Percentiles rank a stretch among this genome's conserved stretches.
Evolutionary conservation across 92 coral and sea anemone genomes (phyloP).

Genomic region (Zoanthus gigantus): DNA sequence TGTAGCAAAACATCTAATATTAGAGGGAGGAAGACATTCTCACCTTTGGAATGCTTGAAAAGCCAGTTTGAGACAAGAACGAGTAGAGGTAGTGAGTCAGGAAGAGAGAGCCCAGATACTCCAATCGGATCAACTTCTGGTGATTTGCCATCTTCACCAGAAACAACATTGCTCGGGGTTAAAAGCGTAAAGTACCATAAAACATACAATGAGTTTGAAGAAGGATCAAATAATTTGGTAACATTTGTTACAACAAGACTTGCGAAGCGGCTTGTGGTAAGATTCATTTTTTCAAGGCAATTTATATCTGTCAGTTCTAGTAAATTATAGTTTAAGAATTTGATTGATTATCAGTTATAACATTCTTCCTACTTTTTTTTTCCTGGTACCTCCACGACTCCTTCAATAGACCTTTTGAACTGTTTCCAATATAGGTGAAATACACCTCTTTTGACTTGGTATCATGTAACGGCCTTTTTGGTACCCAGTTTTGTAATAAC

Average conservation of each 20-base stretch:
- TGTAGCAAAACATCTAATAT: not conserved
- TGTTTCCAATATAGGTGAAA: too few relatives aligned
- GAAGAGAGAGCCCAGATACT: constrained; percentile 6
- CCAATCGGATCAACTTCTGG: constrained; percentile 13
- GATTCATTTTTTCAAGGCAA: not conserved
- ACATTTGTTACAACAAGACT: constrained; percentile 88
- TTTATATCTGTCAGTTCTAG: not conserved
- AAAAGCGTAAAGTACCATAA: not conserved
- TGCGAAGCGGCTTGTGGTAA: constrained; percentile 74
- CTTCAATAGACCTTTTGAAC: too few relatives aligned
- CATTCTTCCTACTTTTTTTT: not conserved
- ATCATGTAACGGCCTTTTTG: too few relatives aligned
- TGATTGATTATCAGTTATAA: not conserved
- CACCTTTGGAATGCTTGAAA: constrained; percentile 36
- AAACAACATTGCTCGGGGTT: not conserved
- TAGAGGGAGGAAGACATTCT: constrained; percentile 27
- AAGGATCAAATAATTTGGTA: constrained; percentile 15
- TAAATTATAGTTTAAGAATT: not conserved
- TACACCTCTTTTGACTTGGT: too few relatives aligned
- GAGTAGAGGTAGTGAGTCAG: constrained; percentile 11
- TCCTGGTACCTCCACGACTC: too few relatives aligned
- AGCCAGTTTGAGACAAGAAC: constrained; percentile 8
- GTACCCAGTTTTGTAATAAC: too few relatives aligned
- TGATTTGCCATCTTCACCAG: constrained; percentile 14
- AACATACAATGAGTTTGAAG: not conserved